Base-by-base conservation (phyloP, 1,140 invertebrate genomes). In the Brachionus manjavacas region DNA sequence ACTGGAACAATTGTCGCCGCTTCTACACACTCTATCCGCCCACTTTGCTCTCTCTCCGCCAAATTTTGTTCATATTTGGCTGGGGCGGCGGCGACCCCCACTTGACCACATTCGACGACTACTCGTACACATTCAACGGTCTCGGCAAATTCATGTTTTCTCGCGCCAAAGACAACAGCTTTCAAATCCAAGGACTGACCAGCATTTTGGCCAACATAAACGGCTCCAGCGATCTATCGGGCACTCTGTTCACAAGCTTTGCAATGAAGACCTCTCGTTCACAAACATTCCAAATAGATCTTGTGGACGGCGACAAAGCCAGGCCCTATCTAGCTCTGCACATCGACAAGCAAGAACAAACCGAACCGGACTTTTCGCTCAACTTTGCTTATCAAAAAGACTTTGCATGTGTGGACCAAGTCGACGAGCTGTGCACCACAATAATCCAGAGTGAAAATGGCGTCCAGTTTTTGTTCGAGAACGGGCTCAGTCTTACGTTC, bases 1-100 rank as follows among this genome's bases (percentile, higher is more conserved):
- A 81, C 43, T 60, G 79, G 79, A 41, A 60, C n/a, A 60, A 81
- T 39, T 81, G 79, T n/a, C 49, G 39, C 12, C n/a, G 41, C 64
- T 81, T 81, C 31, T 81, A 64, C 31, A 64, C 20, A 31, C 31
- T 81, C 3, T 64, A 81, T 68, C 79, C 49, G 25, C 25, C 52
- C 4, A 81, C 52, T 1, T 28, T 64, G 14, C 25, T 81, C 12
- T 76, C 39, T 16, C 23, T 7, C 0, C 1, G 4, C 3, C 52
- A 64, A 35, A 1, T 60, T 0, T 7, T 35, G 1, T 3, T 81
- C 16, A 20, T 68, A 64, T 43, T 81, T 35, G 79, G 35, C 16
- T 81, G 79, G 79, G 79, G 49, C 35, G 49, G 49, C 16, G 79
- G 79, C 7, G 79, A 81, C 55, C 79, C 79, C 4, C 79, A 81